phyloP scores from a whole-genome alignment of 2,797 vertebrate genomes.

The Karalla daura region DNA sequence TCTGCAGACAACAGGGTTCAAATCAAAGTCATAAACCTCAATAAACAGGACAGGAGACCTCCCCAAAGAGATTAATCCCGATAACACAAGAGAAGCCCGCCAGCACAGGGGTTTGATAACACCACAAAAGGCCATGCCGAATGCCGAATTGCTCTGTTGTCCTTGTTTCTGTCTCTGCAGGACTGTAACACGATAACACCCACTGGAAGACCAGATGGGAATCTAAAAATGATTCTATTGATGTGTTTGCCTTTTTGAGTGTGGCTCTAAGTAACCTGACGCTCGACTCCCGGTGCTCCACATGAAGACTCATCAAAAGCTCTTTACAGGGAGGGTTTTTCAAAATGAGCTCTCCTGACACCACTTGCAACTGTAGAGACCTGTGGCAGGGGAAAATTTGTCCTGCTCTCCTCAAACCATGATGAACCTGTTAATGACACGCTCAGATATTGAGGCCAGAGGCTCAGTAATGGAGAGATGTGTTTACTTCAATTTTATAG shows the following conservation, averaged over 20 bases:
- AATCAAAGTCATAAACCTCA: slow-evolving; percentile 69
- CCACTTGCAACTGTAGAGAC: slow-evolving; percentile 29
- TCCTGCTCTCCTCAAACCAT: slow-evolving; percentile 50
- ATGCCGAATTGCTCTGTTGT: slow-evolving; percentile 44
- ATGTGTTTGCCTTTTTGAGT: slow-evolving; percentile 78
- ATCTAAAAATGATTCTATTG: slow-evolving; percentile 76
- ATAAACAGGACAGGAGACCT: slow-evolving; percentile 60
- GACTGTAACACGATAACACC: slow-evolving; percentile 67
- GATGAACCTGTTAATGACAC: slow-evolving; percentile 58
- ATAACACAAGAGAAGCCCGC: slow-evolving; percentile 60
- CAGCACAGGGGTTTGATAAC: slow-evolving; percentile 54
- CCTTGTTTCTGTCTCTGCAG: slow-evolving; percentile 59
- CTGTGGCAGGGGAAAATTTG: slow-evolving; percentile 26
- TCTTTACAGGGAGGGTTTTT: slow-evolving; percentile 39
- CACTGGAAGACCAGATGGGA: slow-evolving; percentile 58
- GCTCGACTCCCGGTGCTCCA: slow-evolving; percentile 40
- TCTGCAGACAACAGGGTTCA: slow-evolving; percentile 54
- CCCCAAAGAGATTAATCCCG: slow-evolving; percentile 66
- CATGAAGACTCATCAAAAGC: slow-evolving; percentile 63
- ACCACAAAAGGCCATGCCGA: slow-evolving; percentile 46
- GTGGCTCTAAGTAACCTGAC: slow-evolving; percentile 62
- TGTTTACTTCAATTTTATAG: slow-evolving; percentile 60
- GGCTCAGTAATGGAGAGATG: slow-evolving; percentile 41
- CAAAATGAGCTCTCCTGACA: slow-evolving; percentile 33
- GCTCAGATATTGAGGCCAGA: slow-evolving; percentile 15